A percentile compares a stretch with the other conserved stretches of the same genome.
phyloP scores from a whole-genome alignment of 2,113 vertebrate species.

The Corythoichthys intestinalis region DNA sequence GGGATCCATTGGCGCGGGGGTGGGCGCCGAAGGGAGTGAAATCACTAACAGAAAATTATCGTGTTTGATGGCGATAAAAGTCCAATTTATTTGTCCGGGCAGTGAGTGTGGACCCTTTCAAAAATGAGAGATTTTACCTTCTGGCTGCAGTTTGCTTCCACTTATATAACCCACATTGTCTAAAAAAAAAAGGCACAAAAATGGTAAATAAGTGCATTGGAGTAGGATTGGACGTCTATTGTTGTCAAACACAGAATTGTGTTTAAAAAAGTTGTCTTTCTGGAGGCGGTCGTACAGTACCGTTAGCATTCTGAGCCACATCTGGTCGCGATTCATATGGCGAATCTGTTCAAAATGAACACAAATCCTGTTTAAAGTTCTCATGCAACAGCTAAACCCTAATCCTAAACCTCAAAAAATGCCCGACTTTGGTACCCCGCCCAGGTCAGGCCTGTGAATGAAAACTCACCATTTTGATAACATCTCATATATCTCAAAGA shows the following conservation, averaged over 20 bases:
- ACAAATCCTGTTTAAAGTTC: neutral
- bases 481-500: too few relatives aligned
- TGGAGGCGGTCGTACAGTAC: conserved; percentile 12
- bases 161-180: conserved; percentile 60
- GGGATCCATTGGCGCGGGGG: conserved; percentile 17
- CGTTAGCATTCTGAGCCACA: conserved; percentile 38
- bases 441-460: too few relatives aligned
- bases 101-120: too few relatives aligned
- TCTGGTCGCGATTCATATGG: conserved; percentile 47
- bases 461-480: too few relatives aligned
- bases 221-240: neutral
- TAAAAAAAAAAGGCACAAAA: conserved; percentile 42
- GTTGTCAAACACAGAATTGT: too few relatives aligned
- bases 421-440: too few relatives aligned
- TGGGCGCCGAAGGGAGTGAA: conserved; percentile 29
- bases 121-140: conserved; percentile 51
- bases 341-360: conserved; percentile 9
- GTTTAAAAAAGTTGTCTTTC: too few relatives aligned
- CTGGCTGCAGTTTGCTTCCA: conserved; percentile 58
- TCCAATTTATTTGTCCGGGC: too few relatives aligned
- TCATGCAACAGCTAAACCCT: too few relatives aligned
- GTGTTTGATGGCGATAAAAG: neutral
- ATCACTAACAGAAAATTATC: conserved; percentile 4
- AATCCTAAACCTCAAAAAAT: too few relatives aligned
- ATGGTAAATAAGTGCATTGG: neutral